Base-by-base conservation (phyloP, 2,797 vertebrate species). In the Crocidura indochinensis region DNA sequence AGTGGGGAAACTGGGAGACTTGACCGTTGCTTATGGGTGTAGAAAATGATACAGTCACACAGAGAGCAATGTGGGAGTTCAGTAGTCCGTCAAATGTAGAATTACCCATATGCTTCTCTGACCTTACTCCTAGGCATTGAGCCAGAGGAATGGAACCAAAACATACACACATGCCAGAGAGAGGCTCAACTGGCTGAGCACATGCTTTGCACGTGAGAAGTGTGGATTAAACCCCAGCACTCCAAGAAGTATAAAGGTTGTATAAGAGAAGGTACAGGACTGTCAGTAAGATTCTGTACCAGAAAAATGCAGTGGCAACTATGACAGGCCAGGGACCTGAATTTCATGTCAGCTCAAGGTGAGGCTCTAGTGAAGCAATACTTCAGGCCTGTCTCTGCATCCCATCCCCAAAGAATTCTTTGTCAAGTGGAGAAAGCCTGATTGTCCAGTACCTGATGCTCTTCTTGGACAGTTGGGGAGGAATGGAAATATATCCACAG, bases 81-180 rank as follows among this genome's bases (percentile, higher is more conserved):
- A 44, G 76, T 74, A 64, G 6, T 77, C 76, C n/a, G 29, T 53
- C n/a, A 64, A 17, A 71, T 60, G 26, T 2, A 80, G 60, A 90
- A 73, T 78, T 60, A 10, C 46, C 69, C 19, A 38, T 19, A 2
- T 3, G 62, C 47, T 19, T 29, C 67, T 72, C 20, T 38, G 38
- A 38, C 51, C 62, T 71, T 62, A 51, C 51, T 74, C n/a, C 51
- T 65, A 72, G 14, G 19, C 46, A 53, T 64, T 27, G n/a, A 49
- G 15, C 76, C 20, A 51, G 69, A 84, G 46, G 29, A 87, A 87
- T 1, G 19, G 56, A 73, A 81, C 24, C 64, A 76, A 87, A 56
- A n/a, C 10, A 7, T n/a, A 11, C 9, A 7, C n/a, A 14, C 56
- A 60, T 8, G 19, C 56, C 22, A 20, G 56, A 60, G 56, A 60